Evolutionary conservation across 2,113 vertebrate genomes (phyloP).

Genomic region (Oreocharis arfaki): DNA sequence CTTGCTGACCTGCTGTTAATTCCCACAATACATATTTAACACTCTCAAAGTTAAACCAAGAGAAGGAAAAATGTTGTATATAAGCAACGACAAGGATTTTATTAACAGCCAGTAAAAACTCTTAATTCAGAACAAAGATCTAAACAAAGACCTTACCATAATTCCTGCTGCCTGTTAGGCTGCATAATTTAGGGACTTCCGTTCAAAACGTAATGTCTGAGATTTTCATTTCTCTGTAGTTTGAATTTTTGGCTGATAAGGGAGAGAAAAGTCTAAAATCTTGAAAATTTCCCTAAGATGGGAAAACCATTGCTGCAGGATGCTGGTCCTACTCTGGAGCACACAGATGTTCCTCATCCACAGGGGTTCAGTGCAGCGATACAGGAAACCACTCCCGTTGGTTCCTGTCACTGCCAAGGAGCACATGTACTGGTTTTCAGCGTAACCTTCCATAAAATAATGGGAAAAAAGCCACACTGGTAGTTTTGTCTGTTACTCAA

Average conservation of each 20-base stretch:
- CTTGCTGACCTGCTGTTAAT: no score
- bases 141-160: background rate
- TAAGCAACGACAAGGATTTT: background rate
- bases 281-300: background rate
- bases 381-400: background rate
- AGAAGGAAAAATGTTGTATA: background rate
- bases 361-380: background rate
- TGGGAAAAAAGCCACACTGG: accelerated
- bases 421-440: background rate
- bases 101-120: background rate
- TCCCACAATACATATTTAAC: conserved; percentile 28
- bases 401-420: accelerated
- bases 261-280: background rate
- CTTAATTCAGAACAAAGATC: background rate
- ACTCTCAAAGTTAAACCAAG: background rate
- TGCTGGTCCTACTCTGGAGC: background rate
- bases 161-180: background rate
- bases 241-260: background rate
- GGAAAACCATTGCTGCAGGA: background rate
- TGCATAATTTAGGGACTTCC: background rate
- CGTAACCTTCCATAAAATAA: background rate
- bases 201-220: background rate
- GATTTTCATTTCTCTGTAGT: background rate
- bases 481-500: background rate
- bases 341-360: background rate